A percentile compares a stretch with the other conserved stretches of the same genome.
Conservation (phyloP, 2,888 invertebrate species). For the Celastrina argiolus region DNA sequence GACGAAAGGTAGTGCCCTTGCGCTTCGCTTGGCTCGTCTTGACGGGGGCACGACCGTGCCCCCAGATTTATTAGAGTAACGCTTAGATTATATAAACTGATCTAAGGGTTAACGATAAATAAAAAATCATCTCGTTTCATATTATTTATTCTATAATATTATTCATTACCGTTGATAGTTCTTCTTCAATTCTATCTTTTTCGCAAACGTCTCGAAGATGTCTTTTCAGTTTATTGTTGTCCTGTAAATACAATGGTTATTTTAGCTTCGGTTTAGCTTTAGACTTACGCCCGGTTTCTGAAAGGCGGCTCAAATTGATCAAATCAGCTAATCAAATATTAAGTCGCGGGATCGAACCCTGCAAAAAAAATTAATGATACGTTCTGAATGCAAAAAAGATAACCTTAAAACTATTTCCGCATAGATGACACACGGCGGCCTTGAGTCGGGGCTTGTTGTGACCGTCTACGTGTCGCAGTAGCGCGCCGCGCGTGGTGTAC, state of each 20-base stretch:
- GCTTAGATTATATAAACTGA: no score
- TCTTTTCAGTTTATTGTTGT: constrained; percentile 55
- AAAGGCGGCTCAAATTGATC: no score
- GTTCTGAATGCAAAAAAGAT: background rate
- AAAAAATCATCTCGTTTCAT: background rate
- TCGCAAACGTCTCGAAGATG: constrained; percentile 64
- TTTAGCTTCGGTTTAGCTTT: no score
- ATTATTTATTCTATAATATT: constrained; percentile 18
- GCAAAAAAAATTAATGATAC: background rate
- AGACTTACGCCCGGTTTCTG: no score
- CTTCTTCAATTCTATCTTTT: constrained; percentile 53
- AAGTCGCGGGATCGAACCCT: background rate
- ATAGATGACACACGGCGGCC: constrained; percentile 52
- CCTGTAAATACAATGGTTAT: constrained; percentile 48
- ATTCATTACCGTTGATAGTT: constrained; percentile 43
- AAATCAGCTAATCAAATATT: no score
- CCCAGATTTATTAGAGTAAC: no score
- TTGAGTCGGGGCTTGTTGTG: constrained; percentile 34
- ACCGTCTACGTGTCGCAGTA: constrained; percentile 41
- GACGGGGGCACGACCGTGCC: no score
- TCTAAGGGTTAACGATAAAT: background rate
- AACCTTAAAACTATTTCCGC: constrained; percentile 60
- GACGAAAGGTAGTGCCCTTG: no score
- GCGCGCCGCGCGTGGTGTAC: constrained; percentile 43
- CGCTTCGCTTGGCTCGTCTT: no score